phyloP scores from a whole-genome alignment of 2,113 vertebrate species.

The Mystacornis crossleyi region DNA sequence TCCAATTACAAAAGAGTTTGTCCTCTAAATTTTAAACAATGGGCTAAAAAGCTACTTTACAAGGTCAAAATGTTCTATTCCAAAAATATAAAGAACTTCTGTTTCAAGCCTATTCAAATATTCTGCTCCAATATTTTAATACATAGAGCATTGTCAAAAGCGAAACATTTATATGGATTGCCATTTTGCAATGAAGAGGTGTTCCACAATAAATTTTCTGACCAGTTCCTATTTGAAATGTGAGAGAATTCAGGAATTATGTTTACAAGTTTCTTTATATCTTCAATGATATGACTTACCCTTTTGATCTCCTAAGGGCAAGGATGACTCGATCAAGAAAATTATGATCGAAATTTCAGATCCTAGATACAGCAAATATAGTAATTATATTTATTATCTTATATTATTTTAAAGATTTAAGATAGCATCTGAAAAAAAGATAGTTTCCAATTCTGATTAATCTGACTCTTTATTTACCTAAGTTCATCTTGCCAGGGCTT shows the following conservation, averaged over 20 bases:
- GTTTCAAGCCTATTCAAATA: neutral
- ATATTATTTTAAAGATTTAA: neutral
- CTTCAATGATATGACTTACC: neutral
- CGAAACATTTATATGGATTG: neutral
- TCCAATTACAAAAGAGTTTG: neutral
- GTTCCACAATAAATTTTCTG: neutral
- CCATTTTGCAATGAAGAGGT: neutral
- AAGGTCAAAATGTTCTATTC: neutral
- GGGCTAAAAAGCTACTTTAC: neutral
- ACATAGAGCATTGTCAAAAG: neutral
- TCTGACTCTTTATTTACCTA: neutral
- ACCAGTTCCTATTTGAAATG: neutral
- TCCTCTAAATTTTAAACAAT: conserved; percentile 11
- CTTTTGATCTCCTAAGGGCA: neutral
- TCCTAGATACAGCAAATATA: neutral
- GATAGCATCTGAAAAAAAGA: neutral
- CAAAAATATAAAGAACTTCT: neutral
- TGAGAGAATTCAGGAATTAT: neutral
- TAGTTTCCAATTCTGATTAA: neutral
- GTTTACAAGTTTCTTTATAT: neutral
- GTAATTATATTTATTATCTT: neutral
- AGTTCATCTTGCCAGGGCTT: neutral
- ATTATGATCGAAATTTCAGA: neutral
- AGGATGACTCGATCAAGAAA: conserved; percentile 14
- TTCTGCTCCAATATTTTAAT: neutral